A percentile compares a stretch with the other conserved stretches of the same genome.
These are phyloP conservation scores for Toxotes jaculatrix DNA, from an alignment of 2,113 vertebrate species.

Conservation along the genomic window DNA sequence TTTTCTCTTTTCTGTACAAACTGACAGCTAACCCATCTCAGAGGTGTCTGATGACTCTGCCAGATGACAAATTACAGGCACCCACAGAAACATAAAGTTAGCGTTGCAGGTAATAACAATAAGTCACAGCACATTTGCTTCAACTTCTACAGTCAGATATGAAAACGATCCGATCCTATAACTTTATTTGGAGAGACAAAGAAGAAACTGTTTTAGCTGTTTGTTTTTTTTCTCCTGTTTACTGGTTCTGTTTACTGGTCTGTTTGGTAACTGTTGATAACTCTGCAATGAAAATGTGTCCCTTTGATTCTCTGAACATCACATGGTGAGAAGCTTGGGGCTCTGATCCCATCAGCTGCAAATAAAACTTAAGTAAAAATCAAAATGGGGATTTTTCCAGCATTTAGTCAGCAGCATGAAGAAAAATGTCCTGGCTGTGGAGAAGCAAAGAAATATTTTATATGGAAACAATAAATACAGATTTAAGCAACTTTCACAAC, in stretches of 20 bases:
- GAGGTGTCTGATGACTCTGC: neutral
- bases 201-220: neutral
- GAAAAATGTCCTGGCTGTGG: neutral
- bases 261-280: conserved; percentile 61
- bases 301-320: conserved; percentile 61
- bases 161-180: neutral
- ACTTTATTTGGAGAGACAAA: conserved; percentile 23
- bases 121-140: neutral
- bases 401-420: neutral
- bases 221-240: no score
- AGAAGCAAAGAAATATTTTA: neutral
- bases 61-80: conserved; percentile 8
- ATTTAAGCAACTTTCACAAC: neutral
- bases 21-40: neutral
- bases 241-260: conserved; percentile 51
- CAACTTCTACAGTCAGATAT: neutral
- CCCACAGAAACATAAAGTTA: conserved; percentile 1
- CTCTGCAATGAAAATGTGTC: conserved; percentile 49
- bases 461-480: neutral
- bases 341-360: conserved; percentile 20
- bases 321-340: conserved; percentile 70
- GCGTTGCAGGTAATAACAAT: neutral
- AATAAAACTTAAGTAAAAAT: conserved; percentile 19
- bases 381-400: neutral
- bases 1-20: neutral